Evolutionary conservation across 2,888 invertebrate genomes (phyloP), one percentile per base, ranked within the genome.

Genomic region (Ophioninae sp.): DNA sequence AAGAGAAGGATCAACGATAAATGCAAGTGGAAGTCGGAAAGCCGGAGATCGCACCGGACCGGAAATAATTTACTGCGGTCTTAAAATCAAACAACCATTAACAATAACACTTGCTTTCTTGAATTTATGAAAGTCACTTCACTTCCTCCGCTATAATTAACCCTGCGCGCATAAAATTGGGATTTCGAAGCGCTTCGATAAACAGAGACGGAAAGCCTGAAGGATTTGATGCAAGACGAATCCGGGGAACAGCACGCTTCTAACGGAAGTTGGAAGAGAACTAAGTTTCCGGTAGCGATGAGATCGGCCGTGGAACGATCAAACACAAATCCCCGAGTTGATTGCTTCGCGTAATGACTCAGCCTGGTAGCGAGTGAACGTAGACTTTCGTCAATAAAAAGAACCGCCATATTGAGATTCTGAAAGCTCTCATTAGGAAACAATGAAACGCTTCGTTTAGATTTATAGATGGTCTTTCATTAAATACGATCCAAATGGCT

Each of bases 271-370:
- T 81, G 73, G 75, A 74, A 76, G 83, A 72, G 71, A 82, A 69
- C 83, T 79, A 71, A 83, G 85, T 83, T 87, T 77, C 79, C 85
- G 71, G 73, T 59, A 41, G 64, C 30, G 81, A 82, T 83, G 83
- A 84, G 82, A 87, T 83, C 78, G 82, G 71, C 68, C 39, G 83
- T 64, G 77, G 72, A 86, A 86, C 87, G 87, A 88, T 89, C 88
- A 89, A 88, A 87, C 85, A 85, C 84, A 88, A 89, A 89, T 89
- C 88, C 89, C 83, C 64, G 61, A 82, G 85, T 85, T 88, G 88
- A 90, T 88, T 88, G 88, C 87, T 85, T 86, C 86, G 81, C 86
- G 84, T 87, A 85, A 85, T 77, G 83, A 85, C 76, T 68, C 76
- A 74, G 64, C 82, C 51, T 61, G 80, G 68, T 67, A 69, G 63